Base-by-base conservation (phyloP, 2,888 invertebrate species). In the Ptycholaimellus sp. region DNA sequence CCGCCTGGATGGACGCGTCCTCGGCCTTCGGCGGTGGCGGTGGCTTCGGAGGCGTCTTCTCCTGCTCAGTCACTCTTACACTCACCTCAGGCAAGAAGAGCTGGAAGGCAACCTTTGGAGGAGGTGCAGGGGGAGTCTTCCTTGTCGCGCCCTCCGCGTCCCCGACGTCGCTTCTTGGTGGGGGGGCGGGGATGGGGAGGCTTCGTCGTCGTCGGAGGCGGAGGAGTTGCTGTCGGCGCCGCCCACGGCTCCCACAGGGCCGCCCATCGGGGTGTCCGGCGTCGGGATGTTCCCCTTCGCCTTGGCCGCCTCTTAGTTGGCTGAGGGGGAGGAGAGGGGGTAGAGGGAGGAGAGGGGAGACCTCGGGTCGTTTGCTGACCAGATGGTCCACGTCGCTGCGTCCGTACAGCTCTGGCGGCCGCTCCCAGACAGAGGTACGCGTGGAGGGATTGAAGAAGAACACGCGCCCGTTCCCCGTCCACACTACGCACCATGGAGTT, bases 361-460 rank as follows among this genome's bases (percentile, higher is more conserved):
- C 83, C 19, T 46, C 43, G 2, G 56, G 56, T 35, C 80, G 76
- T 43, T 71, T 74, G 22, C 74, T 68, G 2, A 90, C 71, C 61
- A 87, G 74, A 59, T 78, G 76, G 56, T 90, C 90, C 0, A 96
- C 90, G 63, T 96, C 96, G 2, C 76, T 68, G 22, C 90, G 70
- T 31, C 76, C 59, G 44, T 56, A 55, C 9, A 90, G 68, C 49
- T 85, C 81, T 49, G 81, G 76, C 2, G 96, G 96, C 36, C 81
- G 69, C 62, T 93, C 87, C 96, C 96, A 96, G 16, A 93, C 82
- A 0, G 87, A 90, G 29, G 77, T 76, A 39, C 83, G 72, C 9
- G 83, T 77, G 4, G 83, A 83, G 3, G 93, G 90, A 66, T 96
- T 96, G 66, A 85, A 96, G 68, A 87, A 96, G 68, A 99, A 96